A percentile compares a stretch with the other conserved stretches of the same genome.
Evolutionary conservation across 2,113 vertebrate genomes (phyloP).

Genomic region (Suricata suricatta): DNA sequence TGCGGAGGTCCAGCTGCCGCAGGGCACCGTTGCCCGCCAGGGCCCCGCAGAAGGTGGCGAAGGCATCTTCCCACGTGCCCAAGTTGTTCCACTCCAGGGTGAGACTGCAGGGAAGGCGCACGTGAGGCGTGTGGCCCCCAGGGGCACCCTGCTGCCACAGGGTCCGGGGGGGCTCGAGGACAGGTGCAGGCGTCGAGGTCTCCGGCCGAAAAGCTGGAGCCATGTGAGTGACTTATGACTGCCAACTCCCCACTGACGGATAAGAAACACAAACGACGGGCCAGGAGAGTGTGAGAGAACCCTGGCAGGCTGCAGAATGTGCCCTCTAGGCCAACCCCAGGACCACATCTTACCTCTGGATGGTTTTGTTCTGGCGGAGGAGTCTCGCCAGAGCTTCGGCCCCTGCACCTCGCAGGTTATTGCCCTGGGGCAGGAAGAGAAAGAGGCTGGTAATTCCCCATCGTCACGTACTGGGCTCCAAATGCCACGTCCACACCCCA

Average conservation of each 20-base stretch:
- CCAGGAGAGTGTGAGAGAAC: background rate
- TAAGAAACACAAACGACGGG: background rate
- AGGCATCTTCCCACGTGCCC: conserved; percentile 92
- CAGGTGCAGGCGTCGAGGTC: background rate
- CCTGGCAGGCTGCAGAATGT: background rate
- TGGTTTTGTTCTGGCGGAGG: conserved; percentile 90
- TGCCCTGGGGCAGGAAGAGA: conserved; percentile 88
- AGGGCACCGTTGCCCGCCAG: conserved; percentile 87
- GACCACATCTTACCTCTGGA: conserved; percentile 87
- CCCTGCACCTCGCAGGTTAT: conserved; percentile 91
- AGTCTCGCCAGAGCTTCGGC: conserved; percentile 92
- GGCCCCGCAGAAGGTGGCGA: conserved; percentile 92
- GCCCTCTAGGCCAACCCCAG: background rate
- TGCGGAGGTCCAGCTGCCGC: conserved; percentile 92
- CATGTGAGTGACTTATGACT: background rate
- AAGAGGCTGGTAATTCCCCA: background rate
- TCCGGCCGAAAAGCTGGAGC: background rate
- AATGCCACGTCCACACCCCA: background rate
- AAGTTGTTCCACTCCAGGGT: conserved; percentile 96
- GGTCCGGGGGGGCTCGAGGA: background rate
- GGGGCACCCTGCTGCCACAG: accelerated
- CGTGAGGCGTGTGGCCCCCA: background rate
- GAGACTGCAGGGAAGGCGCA: conserved; percentile 83
- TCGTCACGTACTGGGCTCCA: background rate
- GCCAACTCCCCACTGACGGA: too few relatives aligned